Evolutionary conservation across 2,888 invertebrate species (phyloP), one percentile per base, ranked within the genome.

Genomic region (Tinea semifulvella): DNA sequence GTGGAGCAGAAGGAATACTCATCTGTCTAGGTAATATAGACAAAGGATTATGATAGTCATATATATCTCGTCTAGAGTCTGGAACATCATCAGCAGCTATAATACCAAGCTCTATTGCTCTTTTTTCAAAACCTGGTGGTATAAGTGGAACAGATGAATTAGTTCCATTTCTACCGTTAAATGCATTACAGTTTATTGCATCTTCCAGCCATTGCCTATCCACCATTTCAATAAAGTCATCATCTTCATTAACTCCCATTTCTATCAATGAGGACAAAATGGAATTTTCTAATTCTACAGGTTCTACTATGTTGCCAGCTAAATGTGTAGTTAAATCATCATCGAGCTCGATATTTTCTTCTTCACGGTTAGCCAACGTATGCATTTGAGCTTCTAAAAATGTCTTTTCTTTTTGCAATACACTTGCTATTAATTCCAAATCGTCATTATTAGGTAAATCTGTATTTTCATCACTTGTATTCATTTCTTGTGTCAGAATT

Each of bases 271-370:
- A 60, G 2, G 58, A 68, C 58, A 65, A 70, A 10, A 77, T 70
- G 2, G 77, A 63, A 52, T 79, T 73, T 0, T 58, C 61, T n/a
- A 77, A 56, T 45, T 70, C 74, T 51, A 79, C 69, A 1, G 67
- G 73, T 2, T 76, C 64, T 25, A 65, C 76, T 26, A 80, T 68
- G 48, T 80, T 79, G 52, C 77, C 73, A 43, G 79, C 76, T 8
- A 80, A 49, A 40, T 79, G 67, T 10, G 57, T 52, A 1, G 79
- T 80, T 8, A 77, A 55, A 53, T 74, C 63, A 36, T 71, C 67
- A 3, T 50, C 48, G 46, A 54, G 50, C 8, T 54, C 53, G 25
- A 22, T 22, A 22, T 22, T 22, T 22, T 22, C 8, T 22, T 22
- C 25, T 22, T 22, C 8, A 22, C 8, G 5, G 8, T 22, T 22